A percentile compares a stretch with the other conserved stretches of the same genome.
phyloP scores from a whole-genome alignment of 30 jellyfish, hydroid and myxozoan species.

The Catostylus mosaicus region DNA sequence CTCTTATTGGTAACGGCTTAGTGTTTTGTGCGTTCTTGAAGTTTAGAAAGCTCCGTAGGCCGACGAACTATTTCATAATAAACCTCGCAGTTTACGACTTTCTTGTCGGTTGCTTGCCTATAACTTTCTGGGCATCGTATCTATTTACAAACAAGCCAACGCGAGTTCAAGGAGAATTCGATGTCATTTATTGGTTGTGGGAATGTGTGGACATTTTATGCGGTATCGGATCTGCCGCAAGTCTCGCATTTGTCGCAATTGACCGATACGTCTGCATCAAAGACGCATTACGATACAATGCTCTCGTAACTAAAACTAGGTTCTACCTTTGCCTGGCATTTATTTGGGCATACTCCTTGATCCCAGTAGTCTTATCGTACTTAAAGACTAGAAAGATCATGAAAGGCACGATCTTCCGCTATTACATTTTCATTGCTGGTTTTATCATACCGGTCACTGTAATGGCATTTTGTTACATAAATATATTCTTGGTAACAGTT shows the following conservation, averaged over 20 bases:
- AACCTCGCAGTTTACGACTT: slow-evolving; percentile 59
- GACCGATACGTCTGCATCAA: slow-evolving; percentile 62
- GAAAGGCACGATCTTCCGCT: slow-evolving; percentile 9
- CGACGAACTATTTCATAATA: slow-evolving; percentile 53
- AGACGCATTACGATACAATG: slow-evolving; percentile 43
- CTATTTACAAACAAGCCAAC: slow-evolving; percentile 11
- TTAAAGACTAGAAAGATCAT: neutral
- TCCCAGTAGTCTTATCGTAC: slow-evolving; percentile 36
- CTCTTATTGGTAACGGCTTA: slow-evolving; percentile 53
- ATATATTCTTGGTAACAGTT: slow-evolving; percentile 37
- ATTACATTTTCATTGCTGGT: slow-evolving; percentile 41
- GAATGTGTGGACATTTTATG: slow-evolving; percentile 35
- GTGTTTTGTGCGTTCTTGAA: slow-evolving; percentile 54
- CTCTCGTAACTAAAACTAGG: slow-evolving; percentile 19
- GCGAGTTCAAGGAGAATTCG: neutral
- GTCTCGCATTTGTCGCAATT: slow-evolving; percentile 42
- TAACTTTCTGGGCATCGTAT: slow-evolving; percentile 23
- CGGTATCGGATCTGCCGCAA: slow-evolving; percentile 33
- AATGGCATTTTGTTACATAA: slow-evolving; percentile 50
- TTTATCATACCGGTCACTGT: slow-evolving; percentile 36
- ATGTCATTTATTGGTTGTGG: slow-evolving; percentile 36
- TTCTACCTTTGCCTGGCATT: slow-evolving; percentile 26
- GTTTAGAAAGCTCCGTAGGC: slow-evolving; percentile 53
- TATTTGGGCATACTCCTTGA: slow-evolving; percentile 17
- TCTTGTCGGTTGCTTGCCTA: slow-evolving; percentile 52